Base-by-base conservation (phyloP, 2,888 invertebrate genomes). In the Pachydiplax longipennis region DNA sequence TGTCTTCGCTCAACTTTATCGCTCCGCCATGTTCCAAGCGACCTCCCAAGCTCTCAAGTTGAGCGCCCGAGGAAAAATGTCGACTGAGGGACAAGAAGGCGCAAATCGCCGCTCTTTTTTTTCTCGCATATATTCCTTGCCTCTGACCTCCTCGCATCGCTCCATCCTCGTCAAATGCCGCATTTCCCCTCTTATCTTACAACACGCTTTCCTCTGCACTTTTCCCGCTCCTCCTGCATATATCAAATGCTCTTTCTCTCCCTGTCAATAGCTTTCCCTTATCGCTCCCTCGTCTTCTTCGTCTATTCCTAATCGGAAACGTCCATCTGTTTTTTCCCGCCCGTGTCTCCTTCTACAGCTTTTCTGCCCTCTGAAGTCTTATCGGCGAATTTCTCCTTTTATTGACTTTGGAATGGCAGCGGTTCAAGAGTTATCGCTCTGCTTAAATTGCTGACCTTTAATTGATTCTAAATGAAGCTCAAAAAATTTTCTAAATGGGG, bases 1-100 rank as follows among this genome's bases (percentile, higher is more conserved):
- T 87, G 87, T 87, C 87, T 87, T 87, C 61, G 65, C 65, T 87
- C 61, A 87, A 35, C 87, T 87, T 87, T 61, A 61, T 61, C 37
- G 58, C 37, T n/a, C 18, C 37, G 31, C 35, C 13, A 10, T 8
- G 13, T 15, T 35, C 44, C 82, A 2, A 13, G 22, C 53, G 58
- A 83, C 83, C 58, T 81, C 81, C 58, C 83, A 58, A 18, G 83
- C 73, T 35, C 58, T 58, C 58, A 35, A n/a, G 83, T 58, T 35
- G 83, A 83, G 83, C 83, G 58, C 53, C 58, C 35, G 53, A 40
- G 44, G 82, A 48, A 83, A 73, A 83, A 58, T 83, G 58, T 44
- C 35, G 31, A 35, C 25, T 48, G 53, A 13, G n/a, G 83, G 83
- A 83, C 58, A 83, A 53, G 83, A 53, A 83, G 25, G 81, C 81